Conservation (phyloP, 2,797 vertebrate species). For the Balearica regulorum region DNA sequence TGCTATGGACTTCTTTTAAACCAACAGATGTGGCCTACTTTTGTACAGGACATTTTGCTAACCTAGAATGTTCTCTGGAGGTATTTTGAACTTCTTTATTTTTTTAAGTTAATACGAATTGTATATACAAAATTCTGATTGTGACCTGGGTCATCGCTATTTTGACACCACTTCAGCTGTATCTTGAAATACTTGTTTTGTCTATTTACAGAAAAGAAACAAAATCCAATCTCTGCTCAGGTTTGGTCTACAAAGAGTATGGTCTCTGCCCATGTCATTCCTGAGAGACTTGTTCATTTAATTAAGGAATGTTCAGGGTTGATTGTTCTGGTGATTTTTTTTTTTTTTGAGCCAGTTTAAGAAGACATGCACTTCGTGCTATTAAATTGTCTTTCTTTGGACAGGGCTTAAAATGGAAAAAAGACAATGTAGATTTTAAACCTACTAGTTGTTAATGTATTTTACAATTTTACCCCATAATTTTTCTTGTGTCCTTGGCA, state of each 20-base stretch:
- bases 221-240: constrained; percentile 13
- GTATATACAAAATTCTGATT: background rate
- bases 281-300: background rate
- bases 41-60: constrained; percentile 68
- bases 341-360: background rate
- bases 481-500: background rate
- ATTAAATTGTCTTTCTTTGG: background rate
- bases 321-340: background rate
- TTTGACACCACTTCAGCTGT: background rate
- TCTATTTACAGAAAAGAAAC: background rate
- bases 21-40: constrained; percentile 50
- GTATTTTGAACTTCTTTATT: constrained; percentile 56
- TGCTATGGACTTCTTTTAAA: constrained; percentile 85
- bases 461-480: background rate
- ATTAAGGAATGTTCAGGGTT: background rate
- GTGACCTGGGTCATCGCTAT: background rate
- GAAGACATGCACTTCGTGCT: background rate
- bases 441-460: background rate
- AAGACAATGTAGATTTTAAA: background rate
- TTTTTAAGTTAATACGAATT: constrained; percentile 51
- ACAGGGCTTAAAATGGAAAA: background rate
- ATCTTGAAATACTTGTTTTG: background rate
- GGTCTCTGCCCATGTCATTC: background rate
- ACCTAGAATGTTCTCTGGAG: constrained; percentile 55
- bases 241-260: background rate